A percentile compares a stretch with the other conserved stretches of the same genome.
phyloP scores from a whole-genome alignment of 2,797 vertebrate genomes.

The Poecilia picta region DNA sequence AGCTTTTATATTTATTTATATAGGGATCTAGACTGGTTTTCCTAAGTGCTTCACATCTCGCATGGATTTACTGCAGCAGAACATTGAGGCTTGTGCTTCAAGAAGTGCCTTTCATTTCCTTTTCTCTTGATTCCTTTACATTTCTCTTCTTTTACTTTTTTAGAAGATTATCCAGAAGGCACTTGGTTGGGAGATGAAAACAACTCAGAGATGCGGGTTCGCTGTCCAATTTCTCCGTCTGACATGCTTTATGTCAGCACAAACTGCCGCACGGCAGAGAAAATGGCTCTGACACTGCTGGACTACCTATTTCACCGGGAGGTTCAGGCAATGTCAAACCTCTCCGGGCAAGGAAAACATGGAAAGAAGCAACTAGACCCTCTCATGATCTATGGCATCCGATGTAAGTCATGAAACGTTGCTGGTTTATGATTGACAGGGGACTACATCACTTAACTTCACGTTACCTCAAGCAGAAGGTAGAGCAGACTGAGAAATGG shows the following conservation, averaged over 20 bases:
- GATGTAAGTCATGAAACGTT: slow-evolving; percentile 86
- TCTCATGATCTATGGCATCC: slow-evolving; percentile 97
- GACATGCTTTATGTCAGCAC: slow-evolving; percentile 98
- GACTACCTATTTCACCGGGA: slow-evolving; percentile 98
- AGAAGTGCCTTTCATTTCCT: background rate
- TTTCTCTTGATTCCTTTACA: too few species aligned
- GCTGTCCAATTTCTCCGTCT: slow-evolving; percentile 90
- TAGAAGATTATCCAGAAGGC: slow-evolving; percentile 94
- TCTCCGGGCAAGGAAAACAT: slow-evolving; percentile 97
- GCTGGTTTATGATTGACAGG: slow-evolving; percentile 6
- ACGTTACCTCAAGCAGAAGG: background rate
- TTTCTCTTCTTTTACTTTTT: slow-evolving; percentile 12
- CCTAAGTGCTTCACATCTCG: background rate
- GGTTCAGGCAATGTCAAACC: slow-evolving; percentile 97
- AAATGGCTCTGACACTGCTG: slow-evolving; percentile 95
- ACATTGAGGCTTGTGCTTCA: slow-evolving; percentile 10
- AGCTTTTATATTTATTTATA: background rate
- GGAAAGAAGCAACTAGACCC: slow-evolving; percentile 99
- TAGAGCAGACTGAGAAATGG: background rate
- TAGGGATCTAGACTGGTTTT: background rate
- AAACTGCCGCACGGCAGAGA: slow-evolving; percentile 96
- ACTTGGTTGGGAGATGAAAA: slow-evolving; percentile 98
- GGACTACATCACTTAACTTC: slow-evolving; percentile 18
- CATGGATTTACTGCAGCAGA: background rate
- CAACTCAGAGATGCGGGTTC: slow-evolving; percentile 95